Evolutionary conservation across 1,140 invertebrate genomes (phyloP).

Genomic region (Drosophila ambigua): DNA sequence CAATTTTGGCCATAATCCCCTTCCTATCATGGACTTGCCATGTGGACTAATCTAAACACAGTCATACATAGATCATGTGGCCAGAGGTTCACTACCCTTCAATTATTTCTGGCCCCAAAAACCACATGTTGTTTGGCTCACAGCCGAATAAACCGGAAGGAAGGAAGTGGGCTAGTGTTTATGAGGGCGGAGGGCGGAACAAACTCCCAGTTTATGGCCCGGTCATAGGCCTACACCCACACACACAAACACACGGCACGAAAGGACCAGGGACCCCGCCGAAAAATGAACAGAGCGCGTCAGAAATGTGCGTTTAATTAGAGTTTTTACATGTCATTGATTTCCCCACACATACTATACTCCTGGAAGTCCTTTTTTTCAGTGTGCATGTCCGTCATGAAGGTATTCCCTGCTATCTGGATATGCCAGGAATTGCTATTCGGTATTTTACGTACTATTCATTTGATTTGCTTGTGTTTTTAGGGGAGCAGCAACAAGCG

Average conservation of each 20-base stretch:
- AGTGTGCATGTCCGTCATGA: background rate
- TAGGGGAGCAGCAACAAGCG: background rate
- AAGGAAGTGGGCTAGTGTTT: conserved; percentile 33
- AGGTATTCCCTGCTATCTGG: background rate
- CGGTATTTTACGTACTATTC: background rate
- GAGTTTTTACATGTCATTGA: conserved; percentile 79
- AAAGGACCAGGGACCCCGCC: conserved; percentile 5
- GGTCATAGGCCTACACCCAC: background rate
- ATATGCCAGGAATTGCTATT: conserved; percentile 7
- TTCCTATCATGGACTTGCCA: conserved; percentile 1
- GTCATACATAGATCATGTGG: conserved; percentile 19
- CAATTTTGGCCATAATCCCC: conserved; percentile 16
- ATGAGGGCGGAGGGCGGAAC: background rate
- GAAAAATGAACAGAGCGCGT: conserved; percentile 28
- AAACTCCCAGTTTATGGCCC: conserved; percentile 49
- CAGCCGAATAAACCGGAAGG: conserved; percentile 22
- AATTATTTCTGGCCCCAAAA: conserved; percentile 41
- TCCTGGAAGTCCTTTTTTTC: background rate
- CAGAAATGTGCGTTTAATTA: conserved; percentile 77
- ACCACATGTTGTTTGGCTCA: conserved; percentile 13
- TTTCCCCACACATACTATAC: conserved; percentile 48
- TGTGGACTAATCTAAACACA: conserved; percentile 9
- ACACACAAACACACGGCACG: background rate
- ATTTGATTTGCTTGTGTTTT: conserved; percentile 13
- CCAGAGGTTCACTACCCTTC: conserved; percentile 27